Conservation (phyloP, 2,113 vertebrate species). For the Corydoras maculifer region DNA sequence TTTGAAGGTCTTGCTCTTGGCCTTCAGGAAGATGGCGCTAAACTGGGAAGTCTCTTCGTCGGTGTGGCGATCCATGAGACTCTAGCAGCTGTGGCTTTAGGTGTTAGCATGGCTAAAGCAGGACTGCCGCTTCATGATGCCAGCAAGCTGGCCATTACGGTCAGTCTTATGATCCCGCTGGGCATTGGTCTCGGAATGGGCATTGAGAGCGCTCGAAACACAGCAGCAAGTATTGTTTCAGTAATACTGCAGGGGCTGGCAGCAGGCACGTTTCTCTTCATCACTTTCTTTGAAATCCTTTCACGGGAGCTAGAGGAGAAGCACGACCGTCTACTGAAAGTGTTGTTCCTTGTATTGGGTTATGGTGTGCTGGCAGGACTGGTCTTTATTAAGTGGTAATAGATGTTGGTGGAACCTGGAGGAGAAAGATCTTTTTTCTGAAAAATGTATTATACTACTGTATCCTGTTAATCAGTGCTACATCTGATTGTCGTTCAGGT, state of each 20-base stretch:
- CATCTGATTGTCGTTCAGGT: not conserved
- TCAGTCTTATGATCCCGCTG: conserved; percentile 83
- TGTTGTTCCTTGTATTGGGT: conserved; percentile 82
- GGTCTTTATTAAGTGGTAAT: conserved; percentile 80
- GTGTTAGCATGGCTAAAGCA: conserved; percentile 77
- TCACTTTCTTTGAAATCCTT: conserved; percentile 89
- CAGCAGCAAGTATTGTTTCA: conserved; percentile 65
- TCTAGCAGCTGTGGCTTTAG: conserved; percentile 77
- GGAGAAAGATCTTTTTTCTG: not conserved
- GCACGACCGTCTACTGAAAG: conserved; percentile 78
- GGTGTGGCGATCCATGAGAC: conserved; percentile 85
- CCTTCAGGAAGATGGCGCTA: conserved; percentile 75
- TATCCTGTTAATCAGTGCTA: not conserved
- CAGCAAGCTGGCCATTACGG: conserved; percentile 66
- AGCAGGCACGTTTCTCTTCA: conserved; percentile 82
- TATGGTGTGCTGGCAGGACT: conserved; percentile 73
- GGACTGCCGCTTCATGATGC: conserved; percentile 70
- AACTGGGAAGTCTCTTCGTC: conserved; percentile 73
- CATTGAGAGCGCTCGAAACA: conserved; percentile 68
- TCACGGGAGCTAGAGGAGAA: conserved; percentile 84
- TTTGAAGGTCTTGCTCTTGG: conserved; percentile 88
- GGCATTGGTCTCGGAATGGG: conserved; percentile 76
- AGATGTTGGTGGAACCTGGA: not conserved
- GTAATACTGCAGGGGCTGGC: conserved; percentile 82
- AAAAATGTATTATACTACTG: not conserved